Percentiles rank a stretch among this genome's conserved stretches.
These are phyloP conservation scores for Exephanes ischioxanthus DNA, from an alignment of 2,888 invertebrate genomes.

Conservation along the genomic window DNA sequence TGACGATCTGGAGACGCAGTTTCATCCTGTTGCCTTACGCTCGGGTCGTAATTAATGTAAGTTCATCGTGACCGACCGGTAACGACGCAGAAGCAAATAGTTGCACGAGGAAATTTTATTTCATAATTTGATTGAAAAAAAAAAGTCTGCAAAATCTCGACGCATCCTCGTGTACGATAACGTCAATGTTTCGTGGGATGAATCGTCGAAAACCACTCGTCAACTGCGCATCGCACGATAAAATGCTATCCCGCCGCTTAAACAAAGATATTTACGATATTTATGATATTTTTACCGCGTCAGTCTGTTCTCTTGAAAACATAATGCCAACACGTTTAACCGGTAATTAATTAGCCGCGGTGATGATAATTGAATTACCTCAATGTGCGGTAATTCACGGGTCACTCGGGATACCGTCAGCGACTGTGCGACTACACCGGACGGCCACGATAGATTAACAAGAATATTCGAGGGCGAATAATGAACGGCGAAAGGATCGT, in stretches of 20 bases:
- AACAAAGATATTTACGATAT: background rate
- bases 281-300: background rate
- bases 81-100: background rate
- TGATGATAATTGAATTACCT: background rate
- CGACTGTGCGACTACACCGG: no score
- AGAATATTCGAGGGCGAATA: background rate
- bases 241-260: background rate
- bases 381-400: background rate
- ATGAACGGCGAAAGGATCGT: no score
- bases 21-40: slow-evolving; percentile 33
- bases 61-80: slow-evolving; percentile 24
- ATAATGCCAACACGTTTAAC: background rate
- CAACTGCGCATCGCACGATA: background rate
- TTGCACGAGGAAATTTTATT: background rate
- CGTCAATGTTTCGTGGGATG: background rate
- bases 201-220: background rate
- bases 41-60: slow-evolving; percentile 56
- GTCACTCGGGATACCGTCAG: no score
- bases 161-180: background rate
- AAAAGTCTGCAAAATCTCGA: background rate
- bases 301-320: background rate
- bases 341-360: background rate
- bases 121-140: background rate
- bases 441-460: background rate
- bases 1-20: slow-evolving; percentile 38